Base-by-base conservation (phyloP, 2,113 vertebrate species). In the Etheostoma cragini region DNA sequence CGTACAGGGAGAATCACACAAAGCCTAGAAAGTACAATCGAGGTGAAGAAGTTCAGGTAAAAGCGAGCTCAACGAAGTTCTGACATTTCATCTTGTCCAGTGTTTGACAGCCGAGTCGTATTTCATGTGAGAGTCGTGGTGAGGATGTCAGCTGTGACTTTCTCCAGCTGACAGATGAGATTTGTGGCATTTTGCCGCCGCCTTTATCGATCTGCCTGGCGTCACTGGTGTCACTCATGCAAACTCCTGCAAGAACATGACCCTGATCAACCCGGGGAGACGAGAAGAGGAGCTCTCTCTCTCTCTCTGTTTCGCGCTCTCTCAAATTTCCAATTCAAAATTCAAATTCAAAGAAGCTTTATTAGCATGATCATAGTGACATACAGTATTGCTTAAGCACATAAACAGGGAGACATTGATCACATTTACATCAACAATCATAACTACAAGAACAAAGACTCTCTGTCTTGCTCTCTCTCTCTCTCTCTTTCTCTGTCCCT, bases 211-310 rank as follows among this genome's bases (percentile, higher is more conserved):
- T 85, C 84, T 0, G 76, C 68, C 61, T 12, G 80, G 15, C 33
- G 54, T 76, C 85, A 1, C 74, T 71, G n/a, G n/a, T n/a, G 85
- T 85, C 83, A 82, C 83, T 85, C 69, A 89, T 74, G 82, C 86
- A 89, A 89, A 88, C 69, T 63, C 76, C 77, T 84, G 66, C 76
- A 45, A 81, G 85, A 84, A 81, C 82, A 15, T 6, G 83, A 74
- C 70, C 35, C 15, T 17, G 3, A 90, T 84, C 76, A 79, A 92
- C 73, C 76, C 21, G 17, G 5, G 71, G 70, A 83, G 73, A 73
- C 38, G 87, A 84, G 70, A 35, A 26, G 49, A 76, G 65, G 47
- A 72, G 78, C 60, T 0, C 49, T 1, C 33, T 14, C 56, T 42
- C 38, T 10, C 56, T 26, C 26, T 26, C 26, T 26, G 26, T 26